Conservation (phyloP, 2,113 vertebrate genomes). For the Sceloporus undulatus region DNA sequence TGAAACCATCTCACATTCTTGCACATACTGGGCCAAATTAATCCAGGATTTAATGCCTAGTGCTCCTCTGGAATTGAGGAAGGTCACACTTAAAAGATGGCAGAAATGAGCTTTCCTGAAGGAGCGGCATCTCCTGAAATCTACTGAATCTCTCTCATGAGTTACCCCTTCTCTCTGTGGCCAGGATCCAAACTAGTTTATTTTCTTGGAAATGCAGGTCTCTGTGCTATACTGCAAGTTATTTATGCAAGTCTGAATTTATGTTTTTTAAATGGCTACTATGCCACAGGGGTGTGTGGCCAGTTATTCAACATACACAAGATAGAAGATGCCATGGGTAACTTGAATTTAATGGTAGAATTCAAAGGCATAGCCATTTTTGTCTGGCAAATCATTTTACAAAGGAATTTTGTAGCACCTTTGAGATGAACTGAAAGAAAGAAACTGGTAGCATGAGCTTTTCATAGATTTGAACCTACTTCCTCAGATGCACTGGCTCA, state of each 20-base stretch:
- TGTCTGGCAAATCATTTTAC: too few relatives aligned
- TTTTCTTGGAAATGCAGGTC: neutral
- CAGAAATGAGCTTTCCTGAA: neutral
- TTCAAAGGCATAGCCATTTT: too few relatives aligned
- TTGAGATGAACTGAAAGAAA: too few relatives aligned
- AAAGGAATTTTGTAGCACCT: too few relatives aligned
- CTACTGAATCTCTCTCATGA: neutral
- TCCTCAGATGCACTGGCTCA: too few relatives aligned
- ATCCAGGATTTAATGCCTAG: neutral
- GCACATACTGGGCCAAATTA: neutral
- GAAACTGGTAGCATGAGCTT: too few relatives aligned
- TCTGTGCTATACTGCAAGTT: neutral
- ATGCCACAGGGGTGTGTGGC: neutral
- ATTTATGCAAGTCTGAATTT: neutral
- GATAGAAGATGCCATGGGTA: too few relatives aligned
- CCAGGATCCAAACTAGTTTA: neutral
- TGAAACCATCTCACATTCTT: neutral
- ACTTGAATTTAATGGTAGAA: neutral
- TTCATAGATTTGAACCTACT: too few relatives aligned
- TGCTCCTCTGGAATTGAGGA: slow-evolving; percentile 13
- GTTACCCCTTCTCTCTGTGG: neutral
- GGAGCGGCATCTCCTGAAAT: neutral
- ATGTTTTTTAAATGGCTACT: neutral
- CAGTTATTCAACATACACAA: neutral
- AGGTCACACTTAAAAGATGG: neutral